A percentile compares a stretch with the other conserved stretches of the same genome.
Evolutionary conservation across 2,113 vertebrate species (phyloP).

Genomic region (Tachycineta bicolor): DNA sequence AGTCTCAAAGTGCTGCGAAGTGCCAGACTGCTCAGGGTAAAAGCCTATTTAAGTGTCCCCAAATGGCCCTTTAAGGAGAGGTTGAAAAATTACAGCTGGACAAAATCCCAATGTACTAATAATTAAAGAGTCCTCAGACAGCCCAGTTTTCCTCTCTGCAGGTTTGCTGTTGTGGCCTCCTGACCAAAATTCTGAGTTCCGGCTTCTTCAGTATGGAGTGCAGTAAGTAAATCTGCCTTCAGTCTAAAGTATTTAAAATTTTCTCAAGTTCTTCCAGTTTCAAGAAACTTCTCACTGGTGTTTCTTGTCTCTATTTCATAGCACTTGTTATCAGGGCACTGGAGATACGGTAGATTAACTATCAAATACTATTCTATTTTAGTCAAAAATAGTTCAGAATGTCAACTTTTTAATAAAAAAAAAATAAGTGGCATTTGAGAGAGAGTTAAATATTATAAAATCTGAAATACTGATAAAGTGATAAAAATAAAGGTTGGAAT

Average conservation of each 20-base stretch:
- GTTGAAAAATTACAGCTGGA: accelerated
- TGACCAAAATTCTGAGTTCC: background rate
- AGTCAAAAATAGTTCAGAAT: background rate
- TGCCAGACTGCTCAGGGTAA: background rate
- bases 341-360: background rate
- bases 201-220: background rate
- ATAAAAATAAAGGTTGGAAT: background rate
- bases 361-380: background rate
- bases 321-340: background rate
- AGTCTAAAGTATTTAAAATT: background rate
- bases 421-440: background rate
- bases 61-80: background rate
- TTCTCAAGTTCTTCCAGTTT: background rate
- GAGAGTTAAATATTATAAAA: background rate
- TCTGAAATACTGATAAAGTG: background rate
- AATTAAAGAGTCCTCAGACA: background rate
- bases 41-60: background rate
- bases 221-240: background rate
- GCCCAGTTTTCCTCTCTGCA: background rate
- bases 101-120: background rate
- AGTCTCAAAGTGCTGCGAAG: background rate
- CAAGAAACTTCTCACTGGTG: background rate
- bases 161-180: background rate
- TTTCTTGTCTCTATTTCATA: background rate
- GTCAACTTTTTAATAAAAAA: background rate